Evolutionary conservation across 2,797 vertebrate species (phyloP).

Genomic region (Acipenser oxyrinchus): DNA sequence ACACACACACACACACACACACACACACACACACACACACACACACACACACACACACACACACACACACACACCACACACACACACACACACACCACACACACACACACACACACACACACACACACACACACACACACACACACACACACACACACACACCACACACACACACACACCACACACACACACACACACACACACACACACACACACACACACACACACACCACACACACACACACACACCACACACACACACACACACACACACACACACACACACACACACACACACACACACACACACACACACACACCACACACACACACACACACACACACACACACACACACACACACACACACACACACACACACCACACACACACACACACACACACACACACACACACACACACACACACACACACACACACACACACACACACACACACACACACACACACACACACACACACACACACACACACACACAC

Average conservation of each 20-base stretch:
- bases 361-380: slow-evolving; percentile 38
- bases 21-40: slow-evolving; percentile 38
- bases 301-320: slow-evolving; percentile 35
- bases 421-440: slow-evolving; percentile 41
- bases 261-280: slow-evolving; percentile 38
- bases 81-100: slow-evolving; percentile 39
- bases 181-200: slow-evolving; percentile 38
- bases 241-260: slow-evolving; percentile 46
- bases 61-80: too few relatives aligned
- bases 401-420: slow-evolving; percentile 38
- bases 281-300: slow-evolving; percentile 37
- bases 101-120: slow-evolving; percentile 38
- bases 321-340: slow-evolving; percentile 39
- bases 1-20: slow-evolving; percentile 39
- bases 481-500: slow-evolving; percentile 38
- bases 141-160: slow-evolving; percentile 38
- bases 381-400: slow-evolving; percentile 40
- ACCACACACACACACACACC: too few relatives aligned
- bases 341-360: slow-evolving; percentile 39
- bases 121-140: slow-evolving; percentile 35
- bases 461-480: slow-evolving; percentile 39
- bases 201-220: slow-evolving; percentile 40
- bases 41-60: slow-evolving; percentile 34
- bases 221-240: too few relatives aligned
- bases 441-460: slow-evolving; percentile 39